Percentiles rank a stretch among this genome's conserved stretches.
Conservation (phyloP, 2,113 vertebrate genomes). For the Circaetus cinerascens region DNA sequence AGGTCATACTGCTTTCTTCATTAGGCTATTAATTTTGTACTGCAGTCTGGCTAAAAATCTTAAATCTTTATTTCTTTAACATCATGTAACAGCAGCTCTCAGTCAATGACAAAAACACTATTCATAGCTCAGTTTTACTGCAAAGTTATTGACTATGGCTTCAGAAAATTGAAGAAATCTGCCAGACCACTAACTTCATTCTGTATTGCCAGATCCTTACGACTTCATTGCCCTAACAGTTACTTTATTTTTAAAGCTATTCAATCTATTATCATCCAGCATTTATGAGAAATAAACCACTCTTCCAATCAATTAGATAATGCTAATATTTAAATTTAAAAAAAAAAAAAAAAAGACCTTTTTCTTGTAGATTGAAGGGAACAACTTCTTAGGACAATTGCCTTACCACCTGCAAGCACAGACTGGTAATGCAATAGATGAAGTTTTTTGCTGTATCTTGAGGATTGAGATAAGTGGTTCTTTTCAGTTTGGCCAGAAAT, state of each 20-base stretch:
- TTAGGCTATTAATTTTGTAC: background rate
- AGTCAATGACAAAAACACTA: background rate
- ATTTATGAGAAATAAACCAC: background rate
- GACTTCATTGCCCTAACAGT: background rate
- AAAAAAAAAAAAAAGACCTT: background rate
- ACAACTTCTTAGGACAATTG: background rate
- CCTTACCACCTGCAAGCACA: background rate
- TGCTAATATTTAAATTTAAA: background rate
- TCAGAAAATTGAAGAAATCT: background rate
- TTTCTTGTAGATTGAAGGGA: background rate
- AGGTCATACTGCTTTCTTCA: background rate
- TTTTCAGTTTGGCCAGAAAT: background rate
- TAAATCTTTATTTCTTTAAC: background rate
- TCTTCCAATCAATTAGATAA: slow-evolving; percentile 11
- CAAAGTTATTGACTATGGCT: background rate
- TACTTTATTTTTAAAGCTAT: background rate
- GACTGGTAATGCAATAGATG: background rate
- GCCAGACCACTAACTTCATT: background rate
- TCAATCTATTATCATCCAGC: background rate
- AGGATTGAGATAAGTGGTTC: background rate
- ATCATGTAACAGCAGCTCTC: background rate
- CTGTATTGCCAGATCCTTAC: background rate
- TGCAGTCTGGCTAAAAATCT: background rate
- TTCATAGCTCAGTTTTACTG: background rate
- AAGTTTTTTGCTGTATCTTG: background rate